phyloP scores from a whole-genome alignment of 2,113 vertebrate species.

The Chroicocephalus ridibundus region DNA sequence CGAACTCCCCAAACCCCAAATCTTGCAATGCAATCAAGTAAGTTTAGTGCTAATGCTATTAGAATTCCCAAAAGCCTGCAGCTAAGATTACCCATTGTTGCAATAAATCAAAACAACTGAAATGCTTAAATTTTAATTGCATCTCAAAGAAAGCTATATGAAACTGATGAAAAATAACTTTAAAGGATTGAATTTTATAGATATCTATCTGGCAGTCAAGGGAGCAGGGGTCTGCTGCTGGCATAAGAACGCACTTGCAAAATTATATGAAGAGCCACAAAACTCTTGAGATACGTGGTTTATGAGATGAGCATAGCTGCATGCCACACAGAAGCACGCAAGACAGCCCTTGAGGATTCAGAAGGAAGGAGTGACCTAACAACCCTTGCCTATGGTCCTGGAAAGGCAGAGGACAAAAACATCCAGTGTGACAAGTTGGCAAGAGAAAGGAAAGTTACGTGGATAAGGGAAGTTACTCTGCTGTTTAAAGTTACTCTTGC shows the following conservation, averaged over 20 bases:
- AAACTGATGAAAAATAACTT: neutral
- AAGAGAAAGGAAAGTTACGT: neutral
- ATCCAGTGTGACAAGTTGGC: neutral
- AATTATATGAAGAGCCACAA: neutral
- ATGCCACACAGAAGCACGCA: neutral
- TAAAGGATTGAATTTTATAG: neutral
- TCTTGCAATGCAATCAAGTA: neutral
- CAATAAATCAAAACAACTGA: neutral
- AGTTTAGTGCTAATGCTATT: neutral
- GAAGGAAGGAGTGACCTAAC: neutral
- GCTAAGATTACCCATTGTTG: neutral
- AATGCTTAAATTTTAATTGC: neutral
- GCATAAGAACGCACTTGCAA: neutral
- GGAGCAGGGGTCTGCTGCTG: neutral
- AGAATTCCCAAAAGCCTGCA: neutral
- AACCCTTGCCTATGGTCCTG: neutral
- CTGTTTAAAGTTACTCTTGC: neutral
- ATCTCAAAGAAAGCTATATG: neutral
- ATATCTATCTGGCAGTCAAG: neutral
- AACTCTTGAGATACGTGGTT: neutral
- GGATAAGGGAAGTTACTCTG: neutral
- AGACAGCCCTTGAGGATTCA: neutral
- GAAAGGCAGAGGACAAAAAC: neutral
- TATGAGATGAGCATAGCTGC: neutral
- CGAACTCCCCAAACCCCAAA: neutral